Evolutionary conservation across 2,797 vertebrate species (phyloP), one percentile per base, ranked within the genome.

Genomic region (Hyperoplus lanceolatus): DNA sequence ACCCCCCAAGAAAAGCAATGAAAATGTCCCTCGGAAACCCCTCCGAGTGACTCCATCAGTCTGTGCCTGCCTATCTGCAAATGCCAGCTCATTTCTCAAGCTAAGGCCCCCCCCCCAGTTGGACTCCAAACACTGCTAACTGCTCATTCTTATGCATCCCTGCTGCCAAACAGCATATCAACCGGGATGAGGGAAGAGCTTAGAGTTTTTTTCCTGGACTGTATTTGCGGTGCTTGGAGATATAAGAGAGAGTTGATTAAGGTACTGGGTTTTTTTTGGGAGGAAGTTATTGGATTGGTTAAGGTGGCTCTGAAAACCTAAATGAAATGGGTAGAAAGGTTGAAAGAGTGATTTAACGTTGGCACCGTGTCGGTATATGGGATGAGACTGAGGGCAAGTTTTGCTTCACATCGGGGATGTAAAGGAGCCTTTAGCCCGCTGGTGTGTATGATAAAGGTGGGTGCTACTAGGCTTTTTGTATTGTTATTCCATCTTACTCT

Each of bases 71-170:
- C 93, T 94, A 91, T 91, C 91, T 93, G 85, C 79, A 91, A 93
- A 92, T 92, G 92, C 90, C 94, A 94, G 92, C 91, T 92, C 90
- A 82, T 94, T 93, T 93, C 88, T 94, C 91, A 91, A 85, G 86
- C 87, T 72, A 77, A 70, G 50, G 3, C 29, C 83, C 86, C 89
- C 82, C 86, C 89, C 84, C 84, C 81, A 77, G 88, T 86, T 83
- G 89, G 88, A 92, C 83, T 84, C 83, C 82, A 80, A 91, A 90
- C 54, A 64, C 81, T 73, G 73, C 70, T 89, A 88, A 88, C 82
- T 76, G 86, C 90, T 94, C 91, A 93, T 94, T 93, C 86, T 85
- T 89, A 91, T 93, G 90, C 90, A 73, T 84, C 84, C 77, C 70
- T 73, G 43, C 85, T 92, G 93, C 93, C 94, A 94, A 94, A 88